Percentiles rank a stretch among this genome's conserved stretches.
These are phyloP conservation scores for Agrochola litura DNA, from an alignment of 2,888 invertebrate genomes.

Conservation along the genomic window DNA sequence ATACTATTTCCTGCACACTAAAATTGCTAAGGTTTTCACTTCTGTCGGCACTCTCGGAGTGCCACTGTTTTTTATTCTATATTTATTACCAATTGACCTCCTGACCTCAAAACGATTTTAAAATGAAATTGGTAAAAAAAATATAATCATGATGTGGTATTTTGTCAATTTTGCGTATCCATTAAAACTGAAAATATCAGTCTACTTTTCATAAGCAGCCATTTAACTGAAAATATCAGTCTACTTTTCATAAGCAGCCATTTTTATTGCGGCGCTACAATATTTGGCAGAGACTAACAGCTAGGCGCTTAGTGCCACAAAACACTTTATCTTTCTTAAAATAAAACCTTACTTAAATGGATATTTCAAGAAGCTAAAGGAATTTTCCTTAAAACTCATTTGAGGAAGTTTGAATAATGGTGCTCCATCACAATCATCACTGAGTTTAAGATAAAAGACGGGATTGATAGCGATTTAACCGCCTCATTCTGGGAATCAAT, in stretches of 20 bases:
- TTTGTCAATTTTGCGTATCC: neutral
- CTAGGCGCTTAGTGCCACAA: constrained; percentile 26
- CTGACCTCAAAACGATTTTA: neutral
- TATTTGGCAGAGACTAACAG: neutral
- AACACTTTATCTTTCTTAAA: constrained; percentile 43
- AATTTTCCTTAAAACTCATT: constrained; percentile 74
- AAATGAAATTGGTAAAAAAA: neutral
- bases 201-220: neutral
- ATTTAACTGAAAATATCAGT: neutral
- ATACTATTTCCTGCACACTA: too few relatives aligned
- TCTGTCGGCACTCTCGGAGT: too few relatives aligned
- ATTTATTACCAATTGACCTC: neutral
- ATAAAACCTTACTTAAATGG: constrained; percentile 40
- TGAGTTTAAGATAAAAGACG: constrained; percentile 49
- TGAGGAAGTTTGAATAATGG: constrained; percentile 73
- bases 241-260: neutral
- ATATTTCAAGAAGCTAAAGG: constrained; percentile 62
- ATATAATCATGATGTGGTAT: neutral
- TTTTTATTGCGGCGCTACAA: neutral
- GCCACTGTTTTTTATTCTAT: neutral
- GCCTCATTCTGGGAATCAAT: neutral
- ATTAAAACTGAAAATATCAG: neutral
- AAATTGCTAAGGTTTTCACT: too few relatives aligned
- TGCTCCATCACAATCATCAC: constrained; percentile 67
- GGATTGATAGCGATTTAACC: constrained; percentile 11